phyloP scores from a whole-genome alignment of 2,888 invertebrate genomes.

The Dolomedes plantarius region DNA sequence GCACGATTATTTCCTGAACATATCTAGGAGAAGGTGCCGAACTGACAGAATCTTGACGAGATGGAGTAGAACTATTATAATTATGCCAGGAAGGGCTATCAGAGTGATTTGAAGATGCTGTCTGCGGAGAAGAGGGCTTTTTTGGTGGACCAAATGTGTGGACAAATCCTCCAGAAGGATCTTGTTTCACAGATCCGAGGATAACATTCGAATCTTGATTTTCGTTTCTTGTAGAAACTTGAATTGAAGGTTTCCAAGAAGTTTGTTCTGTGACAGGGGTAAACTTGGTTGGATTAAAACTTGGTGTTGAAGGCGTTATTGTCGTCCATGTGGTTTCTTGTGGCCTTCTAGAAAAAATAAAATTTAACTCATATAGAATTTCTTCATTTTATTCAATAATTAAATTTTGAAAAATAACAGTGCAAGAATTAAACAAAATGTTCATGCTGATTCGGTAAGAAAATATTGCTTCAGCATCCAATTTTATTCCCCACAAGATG shows the following conservation, averaged over 20 bases:
- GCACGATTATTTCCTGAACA: conserved; percentile 46
- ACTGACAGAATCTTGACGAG: conserved; percentile 41
- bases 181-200: conserved; percentile 42
- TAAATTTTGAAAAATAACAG: not conserved
- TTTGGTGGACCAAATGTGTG: conserved; percentile 66
- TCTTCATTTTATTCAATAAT: too few species aligned
- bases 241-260: conserved; percentile 55
- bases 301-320: conserved; percentile 49
- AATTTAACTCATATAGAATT: not conserved
- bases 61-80: conserved; percentile 5
- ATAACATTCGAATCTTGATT: conserved; percentile 32
- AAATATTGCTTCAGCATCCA: too few species aligned
- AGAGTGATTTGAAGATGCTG: not conserved
- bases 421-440: not conserved
- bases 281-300: conserved; percentile 56
- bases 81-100: conserved; percentile 7
- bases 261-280: conserved; percentile 29
- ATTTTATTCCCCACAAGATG: too few species aligned
- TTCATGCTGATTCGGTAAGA: too few species aligned
- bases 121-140: conserved; percentile 41
- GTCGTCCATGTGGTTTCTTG: conserved; percentile 50
- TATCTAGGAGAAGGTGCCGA: conserved; percentile 36
- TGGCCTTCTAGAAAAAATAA: conserved; percentile 46
- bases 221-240: not conserved
- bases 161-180: conserved; percentile 60